phyloP scores from a whole-genome alignment of 2,113 vertebrate genomes.

The Malurus elegans region DNA sequence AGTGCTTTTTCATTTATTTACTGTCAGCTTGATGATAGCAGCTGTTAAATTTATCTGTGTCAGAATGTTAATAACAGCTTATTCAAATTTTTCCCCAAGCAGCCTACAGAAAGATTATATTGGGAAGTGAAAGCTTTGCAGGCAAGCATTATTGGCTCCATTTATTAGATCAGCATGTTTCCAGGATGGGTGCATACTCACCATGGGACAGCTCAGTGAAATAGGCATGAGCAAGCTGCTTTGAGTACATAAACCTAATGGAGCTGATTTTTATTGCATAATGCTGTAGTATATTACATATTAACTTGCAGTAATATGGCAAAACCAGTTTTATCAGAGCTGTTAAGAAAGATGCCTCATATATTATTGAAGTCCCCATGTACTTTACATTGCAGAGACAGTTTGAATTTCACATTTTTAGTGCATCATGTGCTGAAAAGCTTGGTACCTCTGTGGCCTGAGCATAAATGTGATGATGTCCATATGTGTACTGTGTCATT shows the following conservation, averaged over 20 bases:
- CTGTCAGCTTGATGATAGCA: background rate
- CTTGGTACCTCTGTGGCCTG: background rate
- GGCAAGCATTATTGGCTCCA: background rate
- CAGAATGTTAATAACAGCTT: background rate
- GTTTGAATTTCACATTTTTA: background rate
- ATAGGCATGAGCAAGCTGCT: background rate
- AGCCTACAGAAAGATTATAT: background rate
- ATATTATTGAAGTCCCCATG: background rate
- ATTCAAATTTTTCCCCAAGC: background rate
- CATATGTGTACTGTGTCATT: background rate
- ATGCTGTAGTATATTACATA: background rate
- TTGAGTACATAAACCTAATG: background rate
- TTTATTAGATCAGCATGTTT: background rate
- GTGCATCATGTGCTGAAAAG: background rate
- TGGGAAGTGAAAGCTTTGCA: background rate
- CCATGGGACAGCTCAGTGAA: background rate
- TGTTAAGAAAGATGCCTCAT: background rate
- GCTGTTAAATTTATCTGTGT: background rate
- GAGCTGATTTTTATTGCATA: background rate
- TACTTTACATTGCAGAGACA: background rate
- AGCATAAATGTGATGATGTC: background rate
- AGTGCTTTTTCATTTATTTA: background rate
- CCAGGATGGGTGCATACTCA: background rate
- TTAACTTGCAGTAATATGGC: conserved; percentile 18
- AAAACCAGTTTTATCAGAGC: conserved; percentile 50